A percentile compares a stretch with the other conserved stretches of the same genome.
These are phyloP conservation scores for Hepsetus odoe DNA, from an alignment of 2,113 vertebrate species.

Conservation along the genomic window DNA sequence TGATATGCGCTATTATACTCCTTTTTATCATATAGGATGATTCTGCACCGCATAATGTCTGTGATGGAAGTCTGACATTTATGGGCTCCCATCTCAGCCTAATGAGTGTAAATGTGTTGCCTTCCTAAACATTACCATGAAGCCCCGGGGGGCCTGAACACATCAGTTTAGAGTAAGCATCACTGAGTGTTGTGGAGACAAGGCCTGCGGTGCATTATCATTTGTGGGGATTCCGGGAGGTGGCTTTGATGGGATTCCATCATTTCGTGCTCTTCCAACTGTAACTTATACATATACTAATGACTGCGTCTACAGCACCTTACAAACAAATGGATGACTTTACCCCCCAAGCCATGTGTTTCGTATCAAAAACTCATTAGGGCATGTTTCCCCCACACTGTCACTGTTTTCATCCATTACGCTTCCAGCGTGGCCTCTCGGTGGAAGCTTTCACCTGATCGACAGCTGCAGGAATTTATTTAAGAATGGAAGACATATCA, in stretches of 20 bases:
- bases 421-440: neutral
- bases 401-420: neutral
- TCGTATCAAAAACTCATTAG: slow-evolving; percentile 18
- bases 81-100: neutral
- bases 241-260: slow-evolving; percentile 39
- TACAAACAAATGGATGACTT: neutral
- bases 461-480: slow-evolving; percentile 10
- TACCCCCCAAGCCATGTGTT: neutral
- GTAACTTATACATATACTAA: slow-evolving; percentile 32
- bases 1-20: neutral
- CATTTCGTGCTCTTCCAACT: slow-evolving; percentile 24
- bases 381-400: neutral
- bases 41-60: neutral
- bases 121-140: slow-evolving; percentile 20
- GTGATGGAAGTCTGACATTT: slow-evolving; percentile 11
- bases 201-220: slow-evolving; percentile 27
- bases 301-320: slow-evolving; percentile 12
- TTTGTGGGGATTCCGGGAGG: slow-evolving; percentile 10
- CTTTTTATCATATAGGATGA: neutral
- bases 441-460: slow-evolving; percentile 3
- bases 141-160: neutral
- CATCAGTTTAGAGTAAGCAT: slow-evolving; percentile 14
- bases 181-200: neutral
- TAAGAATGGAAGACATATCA: neutral
- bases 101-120: slow-evolving; percentile 37